These are phyloP conservation scores for Otocyon megalotis DNA, from an alignment of 2,113 vertebrate species.

Conservation along the genomic window DNA sequence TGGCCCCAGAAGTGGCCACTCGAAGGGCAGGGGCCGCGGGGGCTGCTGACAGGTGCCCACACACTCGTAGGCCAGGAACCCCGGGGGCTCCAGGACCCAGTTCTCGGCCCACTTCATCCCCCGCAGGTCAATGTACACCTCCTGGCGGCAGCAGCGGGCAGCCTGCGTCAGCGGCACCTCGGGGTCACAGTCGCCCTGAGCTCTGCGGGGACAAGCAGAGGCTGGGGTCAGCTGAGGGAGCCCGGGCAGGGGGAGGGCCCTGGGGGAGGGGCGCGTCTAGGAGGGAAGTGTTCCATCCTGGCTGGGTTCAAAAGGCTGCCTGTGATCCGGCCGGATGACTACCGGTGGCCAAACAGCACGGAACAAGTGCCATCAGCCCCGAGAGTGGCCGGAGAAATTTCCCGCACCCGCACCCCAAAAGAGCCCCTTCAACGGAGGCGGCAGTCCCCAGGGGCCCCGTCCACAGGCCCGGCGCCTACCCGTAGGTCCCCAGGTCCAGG, in stretches of 20 bases:
- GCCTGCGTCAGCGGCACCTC: fast-evolving
- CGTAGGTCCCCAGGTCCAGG: conserved; percentile 73
- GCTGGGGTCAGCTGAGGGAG: neutral
- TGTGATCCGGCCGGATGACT: neutral
- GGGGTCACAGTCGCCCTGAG: conserved; percentile 67
- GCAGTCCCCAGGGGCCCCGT: neutral
- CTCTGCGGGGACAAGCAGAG: conserved; percentile 55
- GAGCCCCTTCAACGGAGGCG: neutral
- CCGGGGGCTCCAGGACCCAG: conserved; percentile 80
- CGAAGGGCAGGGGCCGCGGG: neutral
- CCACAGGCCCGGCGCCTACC: neutral
- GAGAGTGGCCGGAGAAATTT: neutral
- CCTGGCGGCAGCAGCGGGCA: conserved; percentile 72
- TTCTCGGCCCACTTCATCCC: conserved; percentile 71
- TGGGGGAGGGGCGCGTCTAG: too few relatives aligned
- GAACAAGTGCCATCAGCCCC: neutral
- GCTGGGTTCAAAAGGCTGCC: too few relatives aligned
- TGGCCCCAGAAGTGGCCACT: conserved; percentile 54
- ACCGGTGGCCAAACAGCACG: neutral
- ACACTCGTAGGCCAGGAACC: conserved; percentile 73
- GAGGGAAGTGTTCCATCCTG: neutral
- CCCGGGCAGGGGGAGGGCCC: too few relatives aligned
- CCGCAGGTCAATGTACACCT: conserved; percentile 75
- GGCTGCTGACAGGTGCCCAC: conserved; percentile 77
- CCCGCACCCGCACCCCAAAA: neutral